A percentile compares a stretch with the other conserved stretches of the same genome.
Evolutionary conservation across 2,888 invertebrate genomes (phyloP).

Genomic region (Hydriomena furcata): DNA sequence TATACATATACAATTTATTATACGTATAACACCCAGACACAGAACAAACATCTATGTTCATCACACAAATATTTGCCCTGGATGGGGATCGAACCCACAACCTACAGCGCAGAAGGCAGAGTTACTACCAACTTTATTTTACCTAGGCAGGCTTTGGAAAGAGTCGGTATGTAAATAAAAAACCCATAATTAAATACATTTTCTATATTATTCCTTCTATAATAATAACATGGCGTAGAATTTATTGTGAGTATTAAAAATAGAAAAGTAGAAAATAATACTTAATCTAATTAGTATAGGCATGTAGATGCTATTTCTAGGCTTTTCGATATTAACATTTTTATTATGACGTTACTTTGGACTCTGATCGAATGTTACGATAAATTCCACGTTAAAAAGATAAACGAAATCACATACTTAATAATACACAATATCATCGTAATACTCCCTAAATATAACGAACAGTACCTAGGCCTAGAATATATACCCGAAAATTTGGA

Average conservation of each 20-base stretch:
- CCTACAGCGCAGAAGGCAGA: too few species aligned
- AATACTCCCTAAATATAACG: too few species aligned
- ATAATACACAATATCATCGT: too few species aligned
- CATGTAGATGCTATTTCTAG: not conserved
- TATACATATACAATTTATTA: too few species aligned
- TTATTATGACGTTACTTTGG: slow-evolving; percentile 80
- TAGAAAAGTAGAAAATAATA: slow-evolving; percentile 27
- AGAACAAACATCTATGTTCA: too few species aligned
- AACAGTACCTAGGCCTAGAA: too few species aligned
- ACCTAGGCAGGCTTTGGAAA: too few species aligned
- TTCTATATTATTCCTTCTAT: slow-evolving; percentile 14
- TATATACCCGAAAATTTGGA: too few species aligned
- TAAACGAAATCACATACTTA: not conserved
- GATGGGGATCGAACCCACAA: too few species aligned
- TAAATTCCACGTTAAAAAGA: not conserved
- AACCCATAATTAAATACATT: slow-evolving; percentile 1
- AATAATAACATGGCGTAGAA: slow-evolving; percentile 66
- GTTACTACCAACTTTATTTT: too few species aligned
- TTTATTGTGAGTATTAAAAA: slow-evolving; percentile 60
- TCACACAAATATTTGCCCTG: too few species aligned
- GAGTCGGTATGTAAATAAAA: not conserved
- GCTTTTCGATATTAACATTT: not conserved
- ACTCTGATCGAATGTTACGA: slow-evolving; percentile 24
- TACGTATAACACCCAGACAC: too few species aligned
- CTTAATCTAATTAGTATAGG: slow-evolving; percentile 5